These are phyloP conservation scores for Teinopalpus imperialis DNA, from an alignment of 2,888 invertebrate genomes.

Conservation along the genomic window DNA sequence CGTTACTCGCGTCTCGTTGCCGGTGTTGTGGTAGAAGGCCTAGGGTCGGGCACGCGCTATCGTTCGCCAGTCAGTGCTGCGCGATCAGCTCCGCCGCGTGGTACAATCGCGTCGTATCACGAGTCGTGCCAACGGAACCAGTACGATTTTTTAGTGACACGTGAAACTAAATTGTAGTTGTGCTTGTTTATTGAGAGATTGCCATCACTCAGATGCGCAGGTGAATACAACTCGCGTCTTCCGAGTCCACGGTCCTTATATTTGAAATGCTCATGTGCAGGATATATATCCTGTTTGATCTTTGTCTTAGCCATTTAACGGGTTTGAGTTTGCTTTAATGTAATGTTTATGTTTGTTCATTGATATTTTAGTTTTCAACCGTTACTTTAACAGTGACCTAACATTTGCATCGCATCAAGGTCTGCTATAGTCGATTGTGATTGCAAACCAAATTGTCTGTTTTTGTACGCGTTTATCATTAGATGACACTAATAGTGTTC, in stretches of 20 bases:
- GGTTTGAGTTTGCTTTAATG: slow-evolving; percentile 15
- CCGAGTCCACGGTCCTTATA: slow-evolving; percentile 38
- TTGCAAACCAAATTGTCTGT: slow-evolving; percentile 16
- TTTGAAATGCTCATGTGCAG: slow-evolving; percentile 43
- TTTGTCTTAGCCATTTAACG: slow-evolving; percentile 31
- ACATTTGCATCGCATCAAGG: slow-evolving; percentile 22
- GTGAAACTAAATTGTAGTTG: slow-evolving; percentile 57
- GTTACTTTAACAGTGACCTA: slow-evolving; percentile 13
- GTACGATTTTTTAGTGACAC: slow-evolving; percentile 67
- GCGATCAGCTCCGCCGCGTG: slow-evolving; percentile 68
- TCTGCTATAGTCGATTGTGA: slow-evolving; percentile 14
- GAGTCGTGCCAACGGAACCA: slow-evolving; percentile 54
- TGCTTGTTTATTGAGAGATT: slow-evolving; percentile 52
- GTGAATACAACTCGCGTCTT: slow-evolving; percentile 45
- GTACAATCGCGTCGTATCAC: slow-evolving; percentile 52
- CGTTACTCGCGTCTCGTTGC: slow-evolving; percentile 43
- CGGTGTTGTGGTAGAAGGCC: slow-evolving; percentile 60
- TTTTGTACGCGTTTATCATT: slow-evolving; percentile 4
- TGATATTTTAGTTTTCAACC: slow-evolving; percentile 19
- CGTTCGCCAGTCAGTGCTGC: slow-evolving; percentile 75
- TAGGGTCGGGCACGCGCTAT: slow-evolving; percentile 74
- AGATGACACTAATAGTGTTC: slow-evolving; percentile 8
- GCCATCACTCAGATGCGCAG: slow-evolving; percentile 49
- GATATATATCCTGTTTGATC: slow-evolving; percentile 34
- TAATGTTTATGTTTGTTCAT: slow-evolving; percentile 25